Percentiles rank a stretch among this genome's conserved stretches.
These are phyloP conservation scores for Electrona antarctica DNA, from an alignment of 2,113 vertebrate species.

Conservation along the genomic window DNA sequence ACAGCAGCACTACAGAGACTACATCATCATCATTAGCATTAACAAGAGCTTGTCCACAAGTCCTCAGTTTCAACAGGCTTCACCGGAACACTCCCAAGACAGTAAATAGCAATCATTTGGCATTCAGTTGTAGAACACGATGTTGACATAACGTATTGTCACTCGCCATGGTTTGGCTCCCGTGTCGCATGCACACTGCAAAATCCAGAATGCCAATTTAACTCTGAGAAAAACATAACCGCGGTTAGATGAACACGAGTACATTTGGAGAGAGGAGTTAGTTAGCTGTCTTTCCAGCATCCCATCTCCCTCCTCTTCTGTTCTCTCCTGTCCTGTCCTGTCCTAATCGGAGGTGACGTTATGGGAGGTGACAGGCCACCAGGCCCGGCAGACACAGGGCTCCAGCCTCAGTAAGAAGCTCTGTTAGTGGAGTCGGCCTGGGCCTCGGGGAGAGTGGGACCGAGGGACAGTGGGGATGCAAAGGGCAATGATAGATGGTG, in stretches of 20 bases:
- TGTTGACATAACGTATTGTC: too few species aligned
- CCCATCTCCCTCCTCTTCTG: neutral
- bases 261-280: conserved; percentile 18
- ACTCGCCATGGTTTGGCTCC: too few species aligned
- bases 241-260: neutral
- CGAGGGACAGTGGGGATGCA: neutral
- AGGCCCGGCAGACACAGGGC: conserved; percentile 7
- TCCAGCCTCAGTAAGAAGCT: conserved; percentile 45
- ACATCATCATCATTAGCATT: too few species aligned
- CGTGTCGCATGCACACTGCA: too few species aligned
- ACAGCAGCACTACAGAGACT: too few species aligned
- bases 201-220: too few species aligned
- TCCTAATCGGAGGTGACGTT: conserved; percentile 34
- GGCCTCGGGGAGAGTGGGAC: conserved; percentile 13
- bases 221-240: too few species aligned
- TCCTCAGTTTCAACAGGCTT: too few species aligned
- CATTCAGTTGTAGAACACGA: too few species aligned
- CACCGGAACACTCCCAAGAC: too few species aligned
- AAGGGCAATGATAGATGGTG: neutral
- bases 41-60: too few species aligned
- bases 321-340: neutral
- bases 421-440: conserved; percentile 38
- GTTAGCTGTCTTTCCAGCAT: conserved; percentile 44
- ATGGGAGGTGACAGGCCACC: conserved; percentile 44
- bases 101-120: too few species aligned